Conservation (phyloP, 2,797 vertebrate species). For the Pseudochromis fuscus region DNA sequence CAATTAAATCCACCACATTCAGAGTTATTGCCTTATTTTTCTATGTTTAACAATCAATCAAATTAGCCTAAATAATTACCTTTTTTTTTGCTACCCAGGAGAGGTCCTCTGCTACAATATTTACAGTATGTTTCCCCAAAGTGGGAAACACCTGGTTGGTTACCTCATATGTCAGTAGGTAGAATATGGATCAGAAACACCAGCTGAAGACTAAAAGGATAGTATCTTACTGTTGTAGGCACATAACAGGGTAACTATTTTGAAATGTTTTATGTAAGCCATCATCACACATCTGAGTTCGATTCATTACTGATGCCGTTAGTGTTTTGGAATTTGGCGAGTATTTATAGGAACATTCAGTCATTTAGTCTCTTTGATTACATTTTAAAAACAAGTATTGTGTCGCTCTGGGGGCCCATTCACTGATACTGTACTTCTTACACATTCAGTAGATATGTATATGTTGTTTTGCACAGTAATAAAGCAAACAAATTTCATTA, state of each 20-base stretch:
- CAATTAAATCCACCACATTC: conserved; percentile 51
- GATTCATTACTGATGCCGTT: conserved; percentile 20
- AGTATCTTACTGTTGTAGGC: conserved; percentile 58
- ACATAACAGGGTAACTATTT: conserved; percentile 64
- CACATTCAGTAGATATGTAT: conserved; percentile 82
- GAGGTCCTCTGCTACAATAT: conserved; percentile 47
- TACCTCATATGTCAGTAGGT: conserved; percentile 50
- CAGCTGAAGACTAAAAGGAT: conserved; percentile 57
- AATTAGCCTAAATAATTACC: conserved; percentile 54
- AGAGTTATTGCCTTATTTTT: too few species aligned
- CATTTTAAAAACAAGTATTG: conserved; percentile 37
- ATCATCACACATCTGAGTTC: conserved; percentile 32
- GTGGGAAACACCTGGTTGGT: conserved; percentile 45
- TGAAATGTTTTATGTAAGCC: conserved; percentile 42
- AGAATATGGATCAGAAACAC: conserved; percentile 56
- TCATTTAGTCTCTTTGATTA: conserved; percentile 42
- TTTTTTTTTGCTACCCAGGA: conserved; percentile 37
- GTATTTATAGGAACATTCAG: conserved; percentile 67
- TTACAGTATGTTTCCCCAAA: conserved; percentile 33
- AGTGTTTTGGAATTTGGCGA: conserved; percentile 7
- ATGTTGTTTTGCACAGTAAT: conserved; percentile 84
- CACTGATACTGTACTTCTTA: conserved; percentile 77
- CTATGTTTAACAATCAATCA: conserved; percentile 77
- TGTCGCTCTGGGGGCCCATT: conserved; percentile 66
- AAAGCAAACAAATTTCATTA: conserved; percentile 82